A percentile compares a stretch with the other conserved stretches of the same genome.
Conservation (phyloP, 2,797 vertebrate genomes). For the Acropternis orthonyx region DNA sequence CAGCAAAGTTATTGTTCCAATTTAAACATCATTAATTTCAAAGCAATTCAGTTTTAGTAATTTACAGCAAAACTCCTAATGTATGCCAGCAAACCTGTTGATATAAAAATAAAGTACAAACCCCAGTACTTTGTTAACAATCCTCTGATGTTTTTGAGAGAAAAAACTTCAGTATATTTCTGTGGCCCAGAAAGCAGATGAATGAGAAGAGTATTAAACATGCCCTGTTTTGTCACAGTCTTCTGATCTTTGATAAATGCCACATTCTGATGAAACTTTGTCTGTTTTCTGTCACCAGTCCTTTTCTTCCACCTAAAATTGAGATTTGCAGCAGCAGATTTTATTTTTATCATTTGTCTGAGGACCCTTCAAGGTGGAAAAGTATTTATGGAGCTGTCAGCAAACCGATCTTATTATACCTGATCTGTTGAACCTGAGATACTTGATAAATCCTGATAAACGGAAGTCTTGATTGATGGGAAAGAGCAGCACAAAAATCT, state of each 20-base stretch:
- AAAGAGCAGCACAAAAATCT: slow-evolving; percentile 44
- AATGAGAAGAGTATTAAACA: neutral
- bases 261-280: slow-evolving; percentile 9
- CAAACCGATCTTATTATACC: slow-evolving; percentile 40
- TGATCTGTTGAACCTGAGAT: slow-evolving; percentile 51
- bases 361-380: slow-evolving; percentile 60
- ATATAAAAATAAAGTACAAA: neutral
- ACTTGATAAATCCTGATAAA: slow-evolving; percentile 53
- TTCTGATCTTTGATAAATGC: slow-evolving; percentile 32
- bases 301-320: slow-evolving; percentile 37
- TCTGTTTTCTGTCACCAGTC: slow-evolving; percentile 39
- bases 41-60: neutral
- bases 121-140: neutral
- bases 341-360: slow-evolving; percentile 12
- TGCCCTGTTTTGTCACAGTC: neutral
- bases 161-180: neutral
- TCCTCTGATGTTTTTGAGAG: neutral
- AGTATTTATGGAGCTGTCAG: slow-evolving; percentile 63
- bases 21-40: neutral
- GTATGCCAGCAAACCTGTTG: neutral
- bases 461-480: slow-evolving; percentile 27
- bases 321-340: slow-evolving; percentile 32
- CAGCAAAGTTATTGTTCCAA: neutral
- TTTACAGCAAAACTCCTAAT: neutral
- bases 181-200: neutral